Conservation (phyloP, 2,797 vertebrate species). For the Centropyge bicolor region DNA sequence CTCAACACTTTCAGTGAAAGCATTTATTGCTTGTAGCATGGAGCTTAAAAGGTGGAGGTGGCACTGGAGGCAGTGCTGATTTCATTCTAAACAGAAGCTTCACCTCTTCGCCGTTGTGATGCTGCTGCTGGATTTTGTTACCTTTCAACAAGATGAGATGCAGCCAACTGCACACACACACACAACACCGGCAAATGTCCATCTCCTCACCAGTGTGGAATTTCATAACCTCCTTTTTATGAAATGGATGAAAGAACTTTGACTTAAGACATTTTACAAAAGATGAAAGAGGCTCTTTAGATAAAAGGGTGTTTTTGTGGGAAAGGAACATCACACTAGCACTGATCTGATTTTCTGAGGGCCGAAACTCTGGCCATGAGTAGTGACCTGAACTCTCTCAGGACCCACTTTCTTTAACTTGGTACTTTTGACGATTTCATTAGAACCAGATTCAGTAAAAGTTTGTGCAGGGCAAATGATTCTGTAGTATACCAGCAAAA, state of each 20-base stretch:
- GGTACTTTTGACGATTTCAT: slow-evolving; percentile 13
- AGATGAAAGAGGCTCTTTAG: slow-evolving; percentile 65
- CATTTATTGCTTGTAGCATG: slow-evolving; percentile 23
- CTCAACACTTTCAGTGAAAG: slow-evolving; percentile 23
- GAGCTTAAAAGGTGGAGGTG: slow-evolving; percentile 28
- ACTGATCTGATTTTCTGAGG: slow-evolving; percentile 19
- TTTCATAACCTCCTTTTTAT: slow-evolving; percentile 30
- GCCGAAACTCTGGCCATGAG: slow-evolving; percentile 12
- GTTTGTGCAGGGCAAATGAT: neutral
- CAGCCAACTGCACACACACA: neutral
- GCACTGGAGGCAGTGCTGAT: slow-evolving; percentile 7
- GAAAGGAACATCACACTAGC: slow-evolving; percentile 29
- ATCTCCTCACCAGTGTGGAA: slow-evolving; percentile 26
- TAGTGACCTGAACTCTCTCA: slow-evolving; percentile 22
- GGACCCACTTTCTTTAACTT: slow-evolving; percentile 18
- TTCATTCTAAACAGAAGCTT: slow-evolving; percentile 33
- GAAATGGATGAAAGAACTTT: slow-evolving; percentile 55
- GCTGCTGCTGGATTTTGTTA: slow-evolving; percentile 32
- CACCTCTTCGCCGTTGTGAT: slow-evolving; percentile 21
- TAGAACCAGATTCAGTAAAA: slow-evolving; percentile 1
- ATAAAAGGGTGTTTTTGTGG: slow-evolving; percentile 45
- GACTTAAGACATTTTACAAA: slow-evolving; percentile 52
- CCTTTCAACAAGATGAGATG: slow-evolving; percentile 32
- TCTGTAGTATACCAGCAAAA: neutral
- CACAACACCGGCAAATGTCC: slow-evolving; percentile 18